Evolutionary conservation across 2,113 vertebrate genomes (phyloP).

Genomic region (Rana temporaria): DNA sequence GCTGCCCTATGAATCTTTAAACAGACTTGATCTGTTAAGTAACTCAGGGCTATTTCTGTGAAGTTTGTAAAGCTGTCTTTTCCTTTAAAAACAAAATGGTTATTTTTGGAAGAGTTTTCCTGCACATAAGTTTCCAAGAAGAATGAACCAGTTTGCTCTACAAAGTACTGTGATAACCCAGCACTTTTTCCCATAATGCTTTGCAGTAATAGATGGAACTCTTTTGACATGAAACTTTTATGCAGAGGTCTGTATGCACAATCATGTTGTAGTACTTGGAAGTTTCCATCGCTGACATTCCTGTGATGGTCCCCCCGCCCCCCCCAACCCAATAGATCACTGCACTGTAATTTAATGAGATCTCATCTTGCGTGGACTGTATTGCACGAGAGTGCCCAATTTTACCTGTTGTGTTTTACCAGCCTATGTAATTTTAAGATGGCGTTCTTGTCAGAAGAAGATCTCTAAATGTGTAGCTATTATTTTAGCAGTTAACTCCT

Average conservation of each 20-base stretch:
- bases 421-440: background rate
- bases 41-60: slow-evolving; percentile 35
- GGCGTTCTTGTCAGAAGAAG: too few relatives aligned
- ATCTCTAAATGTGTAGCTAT: too few relatives aligned
- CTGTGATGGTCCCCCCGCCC: slow-evolving; percentile 65
- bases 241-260: slow-evolving; percentile 47
- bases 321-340: slow-evolving; percentile 63
- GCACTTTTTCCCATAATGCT: background rate
- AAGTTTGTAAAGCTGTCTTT: background rate
- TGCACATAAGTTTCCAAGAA: background rate
- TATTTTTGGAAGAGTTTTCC: background rate
- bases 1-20: background rate
- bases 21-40: slow-evolving; percentile 5
- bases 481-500: too few relatives aligned
- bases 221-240: background rate
- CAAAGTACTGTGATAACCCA: background rate
- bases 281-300: slow-evolving; percentile 33
- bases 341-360: slow-evolving; percentile 36
- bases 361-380: slow-evolving; percentile 60
- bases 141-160: background rate
- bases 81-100: background rate
- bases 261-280: slow-evolving; percentile 59
- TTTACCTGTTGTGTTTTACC: background rate
- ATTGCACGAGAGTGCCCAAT: background rate
- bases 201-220: slow-evolving; percentile 6